Conservation (phyloP, 2,888 invertebrate genomes). For the Morpho achilles region DNA sequence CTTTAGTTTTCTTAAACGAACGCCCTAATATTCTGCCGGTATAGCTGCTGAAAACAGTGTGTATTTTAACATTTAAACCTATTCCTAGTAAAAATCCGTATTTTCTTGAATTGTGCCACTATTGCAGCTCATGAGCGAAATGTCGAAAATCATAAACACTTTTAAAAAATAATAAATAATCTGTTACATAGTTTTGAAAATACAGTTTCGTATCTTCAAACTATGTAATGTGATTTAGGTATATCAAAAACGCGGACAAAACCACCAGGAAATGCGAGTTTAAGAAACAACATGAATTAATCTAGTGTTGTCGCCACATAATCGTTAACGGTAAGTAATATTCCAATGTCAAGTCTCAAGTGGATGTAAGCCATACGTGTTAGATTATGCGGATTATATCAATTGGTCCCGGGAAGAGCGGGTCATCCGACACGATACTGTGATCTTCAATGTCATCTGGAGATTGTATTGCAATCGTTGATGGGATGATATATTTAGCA, state of each 20-base stretch:
- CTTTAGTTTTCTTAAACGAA: too few species aligned
- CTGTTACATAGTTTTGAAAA: too few species aligned
- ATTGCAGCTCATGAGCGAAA: too few species aligned
- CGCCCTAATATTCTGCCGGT: too few species aligned
- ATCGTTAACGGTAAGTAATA: constrained; percentile 53
- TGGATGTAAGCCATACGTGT: constrained; percentile 52
- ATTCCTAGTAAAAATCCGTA: too few species aligned
- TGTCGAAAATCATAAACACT: too few species aligned
- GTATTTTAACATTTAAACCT: too few species aligned
- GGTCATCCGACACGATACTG: constrained; percentile 10
- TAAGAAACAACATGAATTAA: not conserved
- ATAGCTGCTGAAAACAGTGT: too few species aligned
- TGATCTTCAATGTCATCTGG: constrained; percentile 21
- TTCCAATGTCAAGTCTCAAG: constrained; percentile 60
- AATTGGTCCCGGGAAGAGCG: constrained; percentile 36
- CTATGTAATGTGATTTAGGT: too few species aligned
- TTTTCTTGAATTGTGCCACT: too few species aligned
- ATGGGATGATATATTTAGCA: not conserved
- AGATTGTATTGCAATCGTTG: constrained; percentile 5
- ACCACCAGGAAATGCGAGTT: not conserved
- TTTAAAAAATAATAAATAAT: too few species aligned
- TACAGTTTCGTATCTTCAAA: too few species aligned
- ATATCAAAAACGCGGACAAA: not conserved
- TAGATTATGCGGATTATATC: constrained; percentile 46
- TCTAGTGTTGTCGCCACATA: constrained; percentile 46